Base-by-base conservation (phyloP, 2,113 vertebrate genomes). In the Brachypteracias leptosomus region DNA sequence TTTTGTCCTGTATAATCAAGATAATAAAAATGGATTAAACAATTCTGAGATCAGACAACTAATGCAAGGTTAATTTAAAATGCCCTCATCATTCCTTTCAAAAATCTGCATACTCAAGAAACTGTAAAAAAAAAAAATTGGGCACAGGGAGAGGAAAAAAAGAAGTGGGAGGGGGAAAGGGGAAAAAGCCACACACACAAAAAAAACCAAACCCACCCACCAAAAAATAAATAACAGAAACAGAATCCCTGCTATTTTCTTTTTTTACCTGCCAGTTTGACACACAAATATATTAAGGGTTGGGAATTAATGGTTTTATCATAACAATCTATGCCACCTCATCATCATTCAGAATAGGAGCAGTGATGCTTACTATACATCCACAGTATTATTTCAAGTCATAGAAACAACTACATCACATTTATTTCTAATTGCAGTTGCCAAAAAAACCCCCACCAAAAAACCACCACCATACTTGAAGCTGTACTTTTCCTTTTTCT, bases 101-200 rank as follows among this genome's bases (percentile, higher is more conserved):
- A 22, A 36, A 36, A 7, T 9, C 19, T 55, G 9, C 47, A 42
- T 42, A 52, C 28, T 72, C n/a, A 66, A 62, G 16, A 52, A 77
- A 29, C 11, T 42, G 9, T 49, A 15, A 46, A 52, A 5, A 33
- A 72, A 67, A 57, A 67, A 55, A 31, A 29, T 0, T 40, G 6
- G 10, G 2, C 49, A 51, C 2, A 3, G 6, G 12, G 13, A 55
- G 9, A 36, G 8, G 7, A 18, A 16, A 35, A 40, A 52, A 38
- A 44, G 29, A 7, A 2, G 13, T 6, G 4, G 11, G 40, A 6
- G 4, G 10, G 6, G 4, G 8, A 13, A n/a, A 36, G 25, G 12
- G 22, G n/a, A 47, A 59, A 63, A 61, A 8, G 20, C 1, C 10
- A 17, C 7, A 11, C 4, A 26, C 52, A 29, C 28, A 17, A 54